Evolutionary conservation across 1,140 invertebrate genomes (phyloP).

Genomic region (Acromyrmex charruanus): DNA sequence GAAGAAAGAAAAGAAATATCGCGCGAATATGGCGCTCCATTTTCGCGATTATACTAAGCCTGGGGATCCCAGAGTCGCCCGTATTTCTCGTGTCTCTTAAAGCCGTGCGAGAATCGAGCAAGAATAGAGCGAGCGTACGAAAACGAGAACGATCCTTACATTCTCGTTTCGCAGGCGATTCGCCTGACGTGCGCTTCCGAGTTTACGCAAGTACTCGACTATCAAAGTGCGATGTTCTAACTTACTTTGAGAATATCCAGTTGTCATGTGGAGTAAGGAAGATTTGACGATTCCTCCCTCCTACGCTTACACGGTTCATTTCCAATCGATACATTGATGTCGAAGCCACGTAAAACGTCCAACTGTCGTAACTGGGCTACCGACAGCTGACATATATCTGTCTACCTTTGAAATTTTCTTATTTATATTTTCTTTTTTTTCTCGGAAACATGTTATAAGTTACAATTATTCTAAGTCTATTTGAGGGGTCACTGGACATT

Average conservation of each 20-base stretch:
- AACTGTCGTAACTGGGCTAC: background rate
- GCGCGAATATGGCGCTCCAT: constrained; percentile 38
- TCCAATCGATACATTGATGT: constrained; percentile 24
- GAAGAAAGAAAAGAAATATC: constrained; percentile 41
- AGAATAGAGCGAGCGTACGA: background rate
- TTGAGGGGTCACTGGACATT: background rate
- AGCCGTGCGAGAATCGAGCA: background rate
- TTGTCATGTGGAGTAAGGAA: background rate
- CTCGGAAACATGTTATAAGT: background rate
- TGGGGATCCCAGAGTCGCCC: constrained; percentile 49
- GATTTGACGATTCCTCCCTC: background rate
- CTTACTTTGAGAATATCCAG: constrained; percentile 38
- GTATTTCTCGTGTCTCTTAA: constrained; percentile 60
- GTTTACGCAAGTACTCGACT: background rate
- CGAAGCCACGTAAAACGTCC: background rate
- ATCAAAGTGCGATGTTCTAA: constrained; percentile 38
- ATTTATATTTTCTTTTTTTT: background rate
- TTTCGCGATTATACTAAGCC: constrained; percentile 68
- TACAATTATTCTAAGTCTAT: background rate
- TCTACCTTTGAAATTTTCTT: background rate
- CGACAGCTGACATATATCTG: background rate
- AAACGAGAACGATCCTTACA: constrained; percentile 36
- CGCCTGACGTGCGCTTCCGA: constrained; percentile 2
- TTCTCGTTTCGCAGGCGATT: constrained; percentile 41
- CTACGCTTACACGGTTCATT: background rate